Base-by-base conservation (phyloP, 2,888 invertebrate species). In the Mythimna ferrago region DNA sequence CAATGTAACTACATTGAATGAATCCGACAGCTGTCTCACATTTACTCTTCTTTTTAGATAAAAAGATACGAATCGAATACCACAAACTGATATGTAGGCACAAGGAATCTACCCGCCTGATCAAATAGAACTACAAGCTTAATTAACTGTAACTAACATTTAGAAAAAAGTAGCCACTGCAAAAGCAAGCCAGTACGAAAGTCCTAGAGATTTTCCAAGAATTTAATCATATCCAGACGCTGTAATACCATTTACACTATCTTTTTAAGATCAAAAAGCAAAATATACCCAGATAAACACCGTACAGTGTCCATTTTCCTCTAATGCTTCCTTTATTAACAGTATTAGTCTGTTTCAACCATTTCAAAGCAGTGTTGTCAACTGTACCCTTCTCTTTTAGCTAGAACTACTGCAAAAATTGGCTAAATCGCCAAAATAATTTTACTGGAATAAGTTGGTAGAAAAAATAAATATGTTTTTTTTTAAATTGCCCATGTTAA, bases 301-400 rank as follows among this genome's bases (percentile, higher is more conserved):
- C 10, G n/a, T 10, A 19, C 44, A 54, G 41, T 35, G 64, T 75
- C 71, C 64, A 76, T 85, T 76, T 71, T 64, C 69, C 35, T 1
- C 9, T 53, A 53, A 53, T 53, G 51, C 51, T 71, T 57, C 66
- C 54, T 76, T 66, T 84, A 72, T 68, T 68, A 70, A 64, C 68
- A 41, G 67, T 56, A 78, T 74, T 73, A 73, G 64, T 64, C 35
- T 53, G 60, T 73, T 78, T 76, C 73, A 66, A 76, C 72, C 35
- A 62, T 77, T 75, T 81, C 80, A 85, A 80, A 86, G 76, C 60
- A 69, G 82, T 76, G 51, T 53, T 53, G 51, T n/a, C 51, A 53
- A 53, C n/a, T n/a, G 51, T 2, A n/a, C 3, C 14, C 0, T 0
- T 9, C n/a, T 7, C 16, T 53, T 51, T 0, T 53, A n/a, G n/a